Percentiles rank a stretch among this genome's conserved stretches.
Conservation (phyloP, 2,888 invertebrate species). For the Charanyca ferruginea region DNA sequence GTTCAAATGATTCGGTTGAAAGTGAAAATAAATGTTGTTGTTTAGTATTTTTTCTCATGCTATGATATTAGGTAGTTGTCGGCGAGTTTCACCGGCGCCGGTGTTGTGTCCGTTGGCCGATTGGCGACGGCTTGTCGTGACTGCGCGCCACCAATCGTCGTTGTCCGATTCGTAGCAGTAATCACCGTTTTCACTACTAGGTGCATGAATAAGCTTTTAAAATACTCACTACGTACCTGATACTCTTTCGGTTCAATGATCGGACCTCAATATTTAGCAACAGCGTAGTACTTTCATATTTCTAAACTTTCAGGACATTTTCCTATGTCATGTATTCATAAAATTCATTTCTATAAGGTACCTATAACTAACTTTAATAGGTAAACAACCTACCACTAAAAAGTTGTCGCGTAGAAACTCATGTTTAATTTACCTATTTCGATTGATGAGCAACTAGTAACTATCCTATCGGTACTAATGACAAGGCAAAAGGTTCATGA, state of each 20-base stretch:
- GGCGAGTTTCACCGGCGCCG: slow-evolving; percentile 76
- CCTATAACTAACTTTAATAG: too few species aligned
- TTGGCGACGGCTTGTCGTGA: slow-evolving; percentile 69
- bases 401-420: not conserved
- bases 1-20: slow-evolving; percentile 41
- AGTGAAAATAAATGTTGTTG: slow-evolving; percentile 68
- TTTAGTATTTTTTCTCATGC: slow-evolving; percentile 65
- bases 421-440: slow-evolving; percentile 6
- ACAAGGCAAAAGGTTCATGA: slow-evolving; percentile 31
- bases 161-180: slow-evolving; percentile 69
- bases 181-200: slow-evolving; percentile 76
- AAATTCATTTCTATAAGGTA: too few species aligned
- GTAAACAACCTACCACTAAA: not conserved
- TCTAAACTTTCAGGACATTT: too few species aligned
- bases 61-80: slow-evolving; percentile 45
- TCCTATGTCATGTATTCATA: too few species aligned
- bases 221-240: slow-evolving; percentile 4
- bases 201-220: slow-evolving; percentile 66
- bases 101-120: slow-evolving; percentile 71
- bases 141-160: slow-evolving; percentile 59
- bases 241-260: slow-evolving; percentile 20
- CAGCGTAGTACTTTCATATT: too few species aligned
- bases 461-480: slow-evolving; percentile 3
- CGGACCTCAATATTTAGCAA: not conserved
- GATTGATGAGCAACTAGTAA: slow-evolving; percentile 12